Evolutionary conservation across 2,113 vertebrate species (phyloP).

Genomic region (Psilopsiagon aymara): DNA sequence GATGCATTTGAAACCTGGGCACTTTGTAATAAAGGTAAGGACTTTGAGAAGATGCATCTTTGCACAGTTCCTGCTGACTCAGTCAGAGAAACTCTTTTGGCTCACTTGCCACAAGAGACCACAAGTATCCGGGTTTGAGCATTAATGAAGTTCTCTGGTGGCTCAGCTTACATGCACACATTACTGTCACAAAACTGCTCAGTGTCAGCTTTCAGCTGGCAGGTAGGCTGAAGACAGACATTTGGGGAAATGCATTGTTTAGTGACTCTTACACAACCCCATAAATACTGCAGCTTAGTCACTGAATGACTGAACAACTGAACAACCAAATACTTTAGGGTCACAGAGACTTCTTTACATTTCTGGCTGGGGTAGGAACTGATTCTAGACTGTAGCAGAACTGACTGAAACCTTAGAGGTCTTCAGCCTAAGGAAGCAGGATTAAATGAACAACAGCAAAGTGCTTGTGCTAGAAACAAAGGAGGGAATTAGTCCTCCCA

Average conservation of each 20-base stretch:
- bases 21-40: neutral
- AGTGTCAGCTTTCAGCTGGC: neutral
- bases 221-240: neutral
- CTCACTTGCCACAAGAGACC: neutral
- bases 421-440: neutral
- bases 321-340: fast-evolving
- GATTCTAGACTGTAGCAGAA: neutral
- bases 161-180: neutral
- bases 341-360: neutral
- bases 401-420: neutral
- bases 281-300: fast-evolving
- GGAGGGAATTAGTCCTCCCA: neutral
- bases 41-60: neutral
- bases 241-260: neutral
- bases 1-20: neutral
- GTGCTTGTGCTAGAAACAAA: neutral
- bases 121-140: neutral
- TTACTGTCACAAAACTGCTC: neutral
- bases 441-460: neutral
- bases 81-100: neutral
- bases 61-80: neutral
- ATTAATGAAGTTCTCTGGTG: neutral
- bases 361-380: neutral
- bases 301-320: neutral
- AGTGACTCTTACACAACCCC: neutral